Base-by-base conservation (phyloP, 2,113 vertebrate genomes). In the Crotophaga sulcirostris region DNA sequence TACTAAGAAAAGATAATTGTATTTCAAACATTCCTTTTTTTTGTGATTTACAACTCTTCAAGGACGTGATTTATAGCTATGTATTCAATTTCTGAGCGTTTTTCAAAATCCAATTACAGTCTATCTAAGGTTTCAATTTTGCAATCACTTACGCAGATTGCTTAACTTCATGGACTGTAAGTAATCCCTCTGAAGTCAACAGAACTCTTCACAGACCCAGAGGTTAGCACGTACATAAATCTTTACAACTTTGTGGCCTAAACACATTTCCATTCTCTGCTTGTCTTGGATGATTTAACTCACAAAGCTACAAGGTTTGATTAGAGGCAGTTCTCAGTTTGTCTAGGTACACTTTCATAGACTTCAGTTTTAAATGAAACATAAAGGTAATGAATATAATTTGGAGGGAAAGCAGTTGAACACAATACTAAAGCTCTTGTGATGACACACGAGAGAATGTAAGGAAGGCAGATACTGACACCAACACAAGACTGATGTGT, bases 41-140 rank as follows among this genome's bases (percentile, higher is more conserved):
- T 29, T 3, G 42, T 89, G 74, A 94, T 92, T 77, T 83, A 90
- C 92, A 93, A 68, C 31, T 58, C 40, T 78, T 84, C 0, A 3
- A 90, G 73, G 49, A 68, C 3, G 49, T 90, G 92, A 95, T 92
- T 94, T 96, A 96, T 94, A 89, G 77, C 69, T 84, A 36, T 79
- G 69, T 79, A 85, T 93, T 95, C 87, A 79, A 29, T 94, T 92
- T 87, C 87, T 66, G 72, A 96, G 72, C 58, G 64, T 89, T 87
- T 95, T 93, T 95, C 93, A 96, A 95, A 96, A 96, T 92, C 77
- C 81, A 95, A 68, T 95, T 96, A 86, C 59, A 89, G 70, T 60
- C 77, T 89, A 89, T 82, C 84, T 92, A 85, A 93, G 79, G 64
- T 83, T 96, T 92, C 88, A 94, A 60, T 90, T 96, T 92, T 89